phyloP scores from a whole-genome alignment of 2,113 vertebrate genomes.

The Xenopus laevis region DNA sequence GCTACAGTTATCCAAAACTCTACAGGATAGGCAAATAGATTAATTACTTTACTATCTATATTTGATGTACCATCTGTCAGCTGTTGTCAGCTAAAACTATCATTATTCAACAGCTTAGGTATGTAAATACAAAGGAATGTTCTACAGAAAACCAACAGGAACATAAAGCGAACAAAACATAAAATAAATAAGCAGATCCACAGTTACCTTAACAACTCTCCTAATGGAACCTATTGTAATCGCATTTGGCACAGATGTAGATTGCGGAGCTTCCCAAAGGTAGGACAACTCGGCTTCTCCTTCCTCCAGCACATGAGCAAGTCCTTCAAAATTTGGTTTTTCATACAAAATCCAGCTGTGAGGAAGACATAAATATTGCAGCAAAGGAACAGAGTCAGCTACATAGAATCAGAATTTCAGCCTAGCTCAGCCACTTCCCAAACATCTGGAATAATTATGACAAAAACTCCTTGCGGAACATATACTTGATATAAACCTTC shows the following conservation, averaged over 20 bases:
- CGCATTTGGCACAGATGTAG: slow-evolving; percentile 51
- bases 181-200: too few relatives aligned
- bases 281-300: slow-evolving; percentile 68
- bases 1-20: too few relatives aligned
- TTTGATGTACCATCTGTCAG: too few relatives aligned
- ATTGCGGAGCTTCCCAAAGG: slow-evolving; percentile 57
- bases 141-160: too few relatives aligned
- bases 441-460: neutral
- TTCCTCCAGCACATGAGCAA: slow-evolving; percentile 74
- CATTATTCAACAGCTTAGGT: too few relatives aligned
- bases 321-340: slow-evolving; percentile 71
- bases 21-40: too few relatives aligned
- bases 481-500: too few relatives aligned
- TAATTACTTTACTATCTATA: too few relatives aligned
- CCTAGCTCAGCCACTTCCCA: neutral
- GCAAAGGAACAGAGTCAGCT: slow-evolving; percentile 4
- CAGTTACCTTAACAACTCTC: slow-evolving; percentile 69
- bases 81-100: too few relatives aligned
- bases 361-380: slow-evolving; percentile 26
- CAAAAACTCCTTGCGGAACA: too few relatives aligned
- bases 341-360: slow-evolving; percentile 82
- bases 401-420: neutral
- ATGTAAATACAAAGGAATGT: too few relatives aligned
- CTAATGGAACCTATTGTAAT: slow-evolving; percentile 73
- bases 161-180: too few relatives aligned